Percentiles rank a stretch among this genome's conserved stretches.
phyloP scores from a whole-genome alignment of 2,797 vertebrate genomes.

The Okamejei kenojei region DNA sequence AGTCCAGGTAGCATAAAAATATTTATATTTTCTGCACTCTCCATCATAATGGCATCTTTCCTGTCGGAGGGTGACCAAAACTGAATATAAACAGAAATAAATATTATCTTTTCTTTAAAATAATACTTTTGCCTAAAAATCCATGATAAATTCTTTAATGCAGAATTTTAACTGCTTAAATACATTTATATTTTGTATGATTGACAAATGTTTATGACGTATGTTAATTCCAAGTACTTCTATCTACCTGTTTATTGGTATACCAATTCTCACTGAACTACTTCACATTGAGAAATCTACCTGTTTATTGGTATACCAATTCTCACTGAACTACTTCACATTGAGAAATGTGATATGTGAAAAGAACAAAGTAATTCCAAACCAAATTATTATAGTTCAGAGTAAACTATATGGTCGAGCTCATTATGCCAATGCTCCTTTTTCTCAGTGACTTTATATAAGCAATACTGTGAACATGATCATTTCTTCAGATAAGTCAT shows the following conservation, averaged over 20 bases:
- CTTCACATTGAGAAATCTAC: no score
- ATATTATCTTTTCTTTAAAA: neutral
- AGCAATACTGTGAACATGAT: slow-evolving; percentile 24
- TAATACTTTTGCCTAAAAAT: neutral
- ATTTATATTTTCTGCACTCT: no score
- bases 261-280: no score
- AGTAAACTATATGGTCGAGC: neutral
- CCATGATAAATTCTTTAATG: neutral
- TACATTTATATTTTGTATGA: neutral
- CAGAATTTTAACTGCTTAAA: neutral
- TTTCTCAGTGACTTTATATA: slow-evolving; percentile 22
- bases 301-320: neutral
- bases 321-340: neutral
- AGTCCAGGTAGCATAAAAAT: no score
- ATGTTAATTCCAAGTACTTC: neutral
- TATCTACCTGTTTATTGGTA: no score
- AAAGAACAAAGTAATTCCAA: slow-evolving; percentile 19
- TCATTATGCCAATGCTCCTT: neutral
- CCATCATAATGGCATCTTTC: no score
- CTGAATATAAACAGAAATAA: neutral
- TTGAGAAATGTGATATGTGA: neutral
- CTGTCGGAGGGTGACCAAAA: no score
- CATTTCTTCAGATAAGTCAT: slow-evolving; percentile 26
- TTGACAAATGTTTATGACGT: neutral
- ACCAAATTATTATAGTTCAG: neutral